Base-by-base conservation (phyloP, 2,113 vertebrate genomes). In the Amazona guildingii region DNA sequence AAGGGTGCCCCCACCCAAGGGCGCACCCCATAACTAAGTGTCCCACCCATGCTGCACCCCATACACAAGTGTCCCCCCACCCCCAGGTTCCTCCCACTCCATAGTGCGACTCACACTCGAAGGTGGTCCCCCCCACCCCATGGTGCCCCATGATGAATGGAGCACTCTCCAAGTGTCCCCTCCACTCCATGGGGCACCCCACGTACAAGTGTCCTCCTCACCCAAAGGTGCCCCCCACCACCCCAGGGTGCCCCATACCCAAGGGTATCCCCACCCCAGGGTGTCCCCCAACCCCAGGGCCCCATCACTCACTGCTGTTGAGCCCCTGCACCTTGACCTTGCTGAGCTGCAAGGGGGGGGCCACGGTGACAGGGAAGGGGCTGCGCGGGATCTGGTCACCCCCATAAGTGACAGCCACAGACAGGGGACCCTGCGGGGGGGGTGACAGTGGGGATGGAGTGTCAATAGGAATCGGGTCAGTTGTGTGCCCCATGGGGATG, bases 281-380 rank as follows among this genome's bases (percentile, higher is more conserved):
- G 28, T 49, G 28, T 35, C 44, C 55, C 23, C 31, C 0, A 27
- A 28, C 67, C 37, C 28, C 51, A 11, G 44, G 24, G 82, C n/a
- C 51, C 18, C 21, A 33, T 33, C 33, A 90, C 92, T 93, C 57
- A 93, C 92, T 93, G 92, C 81, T 93, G 92, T 93, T 93, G 49
- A 93, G 92, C 10, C 92, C 92, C 69, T 81, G 92, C 69, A 90
- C 92, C 25, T 93, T 93, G 86, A 90, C 92, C 92, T 93, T 93
- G 92, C 81, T 23, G 29, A 93, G 86, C 82, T 93, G 92, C 86
- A 93, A n/a, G 1, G 92, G 86, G 1, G 92, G 92, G 0, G 92
- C 92, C 81, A 93, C 92, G 8, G 55, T 90, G 63, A 93, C 57
- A 0, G 92, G 81, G 37, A 93, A 93, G 33, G 92, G 92, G 69